Percentiles rank a stretch among this genome's conserved stretches.
Conservation (phyloP, 1,140 invertebrate species). For the Philotrypesis tridentata region DNA sequence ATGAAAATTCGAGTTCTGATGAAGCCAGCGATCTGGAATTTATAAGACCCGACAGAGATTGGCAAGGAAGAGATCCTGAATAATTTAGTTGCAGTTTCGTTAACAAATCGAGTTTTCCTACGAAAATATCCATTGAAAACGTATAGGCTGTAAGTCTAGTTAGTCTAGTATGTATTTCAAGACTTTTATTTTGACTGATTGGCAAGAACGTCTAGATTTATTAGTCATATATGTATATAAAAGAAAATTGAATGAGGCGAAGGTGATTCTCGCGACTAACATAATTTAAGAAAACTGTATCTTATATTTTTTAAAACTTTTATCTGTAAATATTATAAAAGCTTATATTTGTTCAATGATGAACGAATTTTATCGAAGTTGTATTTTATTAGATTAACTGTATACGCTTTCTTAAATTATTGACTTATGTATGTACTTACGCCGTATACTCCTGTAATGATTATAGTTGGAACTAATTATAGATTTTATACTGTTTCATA, state of each 20-base stretch:
- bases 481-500: slow-evolving; percentile 27
- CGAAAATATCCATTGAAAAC: slow-evolving; percentile 19
- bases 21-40: slow-evolving; percentile 73
- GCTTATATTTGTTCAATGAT: neutral
- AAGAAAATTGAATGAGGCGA: neutral
- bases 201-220: neutral
- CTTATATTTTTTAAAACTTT: neutral
- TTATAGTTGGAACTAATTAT: neutral
- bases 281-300: slow-evolving; percentile 8
- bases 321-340: slow-evolving; percentile 1
- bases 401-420: slow-evolving; percentile 24
- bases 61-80: slow-evolving; percentile 43
- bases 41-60: slow-evolving; percentile 65
- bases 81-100: neutral
- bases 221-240: slow-evolving; percentile 35
- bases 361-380: neutral
- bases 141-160: slow-evolving; percentile 26
- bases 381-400: neutral
- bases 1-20: slow-evolving; percentile 60
- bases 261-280: neutral
- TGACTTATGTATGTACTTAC: slow-evolving; percentile 21
- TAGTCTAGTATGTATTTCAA: neutral
- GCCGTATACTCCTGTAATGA: neutral
- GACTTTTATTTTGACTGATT: neutral
- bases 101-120: slow-evolving; percentile 13